Percentiles rank a stretch among this genome's conserved stretches.
phyloP scores from a whole-genome alignment of 2,113 vertebrate genomes.

The Sciurus niger region DNA sequence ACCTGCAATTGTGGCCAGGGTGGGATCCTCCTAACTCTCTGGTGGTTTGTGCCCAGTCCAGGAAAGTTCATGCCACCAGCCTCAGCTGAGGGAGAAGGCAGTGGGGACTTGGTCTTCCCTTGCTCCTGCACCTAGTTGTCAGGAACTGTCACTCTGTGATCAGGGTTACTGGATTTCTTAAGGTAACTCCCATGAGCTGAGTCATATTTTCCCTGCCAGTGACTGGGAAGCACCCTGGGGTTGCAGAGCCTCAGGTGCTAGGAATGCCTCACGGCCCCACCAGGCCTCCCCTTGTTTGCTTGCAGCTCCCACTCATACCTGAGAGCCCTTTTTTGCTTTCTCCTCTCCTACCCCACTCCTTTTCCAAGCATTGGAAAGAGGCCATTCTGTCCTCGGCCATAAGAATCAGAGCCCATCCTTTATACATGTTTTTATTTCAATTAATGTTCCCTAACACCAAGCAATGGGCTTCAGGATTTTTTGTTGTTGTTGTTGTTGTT shows the following conservation, averaged over 20 bases:
- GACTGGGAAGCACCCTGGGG: accelerated
- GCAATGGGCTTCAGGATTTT: neutral
- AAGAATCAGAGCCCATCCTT: neutral
- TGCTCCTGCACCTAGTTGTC: accelerated
- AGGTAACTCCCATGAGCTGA: neutral
- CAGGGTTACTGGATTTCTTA: too few relatives aligned
- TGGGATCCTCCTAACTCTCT: neutral
- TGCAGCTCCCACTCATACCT: neutral
- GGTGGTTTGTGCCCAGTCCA: neutral
- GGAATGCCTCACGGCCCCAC: accelerated
- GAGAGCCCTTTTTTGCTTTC: neutral
- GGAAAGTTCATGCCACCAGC: neutral
- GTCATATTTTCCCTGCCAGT: neutral
- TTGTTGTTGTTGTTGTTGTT: too few relatives aligned
- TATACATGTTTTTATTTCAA: too few relatives aligned
- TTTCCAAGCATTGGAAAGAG: neutral
- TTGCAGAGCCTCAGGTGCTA: neutral
- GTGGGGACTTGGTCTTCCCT: accelerated
- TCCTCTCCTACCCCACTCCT: neutral
- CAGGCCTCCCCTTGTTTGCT: neutral
- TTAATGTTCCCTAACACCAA: neutral
- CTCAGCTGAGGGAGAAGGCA: neutral
- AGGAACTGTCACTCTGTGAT: neutral
- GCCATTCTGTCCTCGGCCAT: neutral
- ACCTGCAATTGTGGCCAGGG: neutral